These are phyloP conservation scores for Cyrtodaria siliqua DNA, from an alignment of 2,888 invertebrate species.

Conservation along the genomic window DNA sequence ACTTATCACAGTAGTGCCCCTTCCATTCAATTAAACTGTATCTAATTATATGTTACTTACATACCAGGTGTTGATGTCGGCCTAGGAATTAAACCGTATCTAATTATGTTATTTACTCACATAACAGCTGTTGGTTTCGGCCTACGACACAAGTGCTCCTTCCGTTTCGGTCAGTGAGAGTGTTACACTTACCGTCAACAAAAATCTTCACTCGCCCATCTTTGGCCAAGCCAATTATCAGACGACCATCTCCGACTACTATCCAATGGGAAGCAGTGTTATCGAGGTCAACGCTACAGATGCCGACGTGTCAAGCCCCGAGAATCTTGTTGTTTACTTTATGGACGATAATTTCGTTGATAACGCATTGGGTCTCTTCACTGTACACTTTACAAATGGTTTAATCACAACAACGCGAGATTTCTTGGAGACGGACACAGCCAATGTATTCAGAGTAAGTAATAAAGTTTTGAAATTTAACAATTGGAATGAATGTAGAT, in stretches of 20 bases:
- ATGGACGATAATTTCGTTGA: constrained; percentile 37
- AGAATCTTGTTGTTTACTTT: constrained; percentile 70
- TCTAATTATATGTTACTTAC: no score
- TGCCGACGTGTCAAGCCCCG: constrained; percentile 75
- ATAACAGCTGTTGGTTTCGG: constrained; percentile 73
- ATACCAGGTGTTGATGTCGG: no score
- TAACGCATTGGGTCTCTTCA: constrained; percentile 92
- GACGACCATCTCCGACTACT: constrained; percentile 72
- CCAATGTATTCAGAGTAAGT: constrained; percentile 51
- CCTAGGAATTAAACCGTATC: no score
- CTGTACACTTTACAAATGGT: constrained; percentile 95
- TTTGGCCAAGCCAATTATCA: constrained; percentile 68
- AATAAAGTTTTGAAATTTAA: no score
- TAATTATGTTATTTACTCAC: no score
- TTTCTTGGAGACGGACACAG: constrained; percentile 36
- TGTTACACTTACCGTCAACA: constrained; percentile 74
- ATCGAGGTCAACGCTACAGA: constrained; percentile 76
- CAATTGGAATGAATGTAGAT: no score
- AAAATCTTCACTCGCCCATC: constrained; percentile 77
- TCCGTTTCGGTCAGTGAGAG: constrained; percentile 65
- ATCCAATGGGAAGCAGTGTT: constrained; percentile 74
- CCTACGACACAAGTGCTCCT: constrained; percentile 77
- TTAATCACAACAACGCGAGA: constrained; percentile 90
- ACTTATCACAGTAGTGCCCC: no score
- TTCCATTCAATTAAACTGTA: no score